Evolutionary conservation across 1,140 invertebrate genomes (phyloP).

Genomic region (Acromyrmex echinatior): DNA sequence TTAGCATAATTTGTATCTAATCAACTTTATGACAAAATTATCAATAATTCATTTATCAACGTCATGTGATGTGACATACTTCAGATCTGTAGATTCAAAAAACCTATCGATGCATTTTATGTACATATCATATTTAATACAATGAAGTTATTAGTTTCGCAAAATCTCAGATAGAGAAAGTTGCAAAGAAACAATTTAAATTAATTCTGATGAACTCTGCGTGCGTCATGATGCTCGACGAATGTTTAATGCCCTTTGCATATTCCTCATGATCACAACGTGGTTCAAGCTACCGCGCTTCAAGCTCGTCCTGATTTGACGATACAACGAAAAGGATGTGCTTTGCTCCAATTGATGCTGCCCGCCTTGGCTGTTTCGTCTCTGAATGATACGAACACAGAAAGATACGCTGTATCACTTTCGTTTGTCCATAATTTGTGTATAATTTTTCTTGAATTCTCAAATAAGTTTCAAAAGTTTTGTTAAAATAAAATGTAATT

Average conservation of each 20-base stretch:
- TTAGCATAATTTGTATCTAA: not conserved
- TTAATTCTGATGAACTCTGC: constrained; percentile 26
- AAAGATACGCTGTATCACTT: constrained; percentile 63
- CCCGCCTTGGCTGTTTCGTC: constrained; percentile 60
- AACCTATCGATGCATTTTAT: not conserved
- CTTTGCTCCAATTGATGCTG: constrained; percentile 67
- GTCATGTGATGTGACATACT: not conserved
- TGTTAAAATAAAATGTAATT: constrained; percentile 3
- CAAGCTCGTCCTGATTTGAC: constrained; percentile 71
- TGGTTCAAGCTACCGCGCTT: constrained; percentile 78
- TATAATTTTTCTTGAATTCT: not conserved
- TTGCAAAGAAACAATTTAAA: constrained; percentile 26
- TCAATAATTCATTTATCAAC: not conserved
- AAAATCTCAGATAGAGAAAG: not conserved
- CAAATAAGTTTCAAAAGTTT: not conserved
- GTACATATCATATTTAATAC: not conserved
- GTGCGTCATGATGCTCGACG: constrained; percentile 76
- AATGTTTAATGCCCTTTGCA: constrained; percentile 79
- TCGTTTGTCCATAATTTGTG: not conserved
- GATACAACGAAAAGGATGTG: constrained; percentile 71
- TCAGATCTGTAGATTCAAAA: not conserved
- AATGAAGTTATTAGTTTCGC: not conserved
- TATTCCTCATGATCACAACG: constrained; percentile 79
- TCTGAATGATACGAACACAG: constrained; percentile 72
- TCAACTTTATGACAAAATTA: not conserved